A percentile compares a stretch with the other conserved stretches of the same genome.
Conservation (phyloP, 2,888 invertebrate species). For the Muschampia plurimacula region DNA sequence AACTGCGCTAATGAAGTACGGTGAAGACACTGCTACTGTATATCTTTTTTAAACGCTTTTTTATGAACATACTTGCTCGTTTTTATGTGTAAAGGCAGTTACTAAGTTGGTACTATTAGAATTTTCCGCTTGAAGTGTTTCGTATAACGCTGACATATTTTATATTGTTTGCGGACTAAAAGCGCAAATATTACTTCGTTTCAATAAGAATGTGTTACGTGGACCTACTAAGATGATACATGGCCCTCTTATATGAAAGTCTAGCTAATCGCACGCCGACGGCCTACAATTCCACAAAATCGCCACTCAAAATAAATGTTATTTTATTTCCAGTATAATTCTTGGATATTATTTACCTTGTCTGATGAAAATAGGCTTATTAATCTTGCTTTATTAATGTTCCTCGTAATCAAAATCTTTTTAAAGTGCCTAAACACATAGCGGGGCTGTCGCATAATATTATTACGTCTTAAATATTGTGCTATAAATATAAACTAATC, state of each 20-base stretch:
- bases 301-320: conserved; percentile 21
- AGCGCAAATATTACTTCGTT: background rate
- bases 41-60: no score
- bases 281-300: background rate
- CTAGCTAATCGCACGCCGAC: background rate
- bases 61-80: no score
- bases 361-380: conserved; percentile 12
- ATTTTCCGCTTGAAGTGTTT: no score
- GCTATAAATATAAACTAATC: background rate
- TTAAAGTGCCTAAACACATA: conserved; percentile 3
- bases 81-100: no score
- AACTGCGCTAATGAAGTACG: no score
- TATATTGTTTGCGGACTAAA: no score
- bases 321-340: conserved; percentile 6
- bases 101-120: no score
- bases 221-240: conserved; percentile 17
- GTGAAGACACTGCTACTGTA: no score
- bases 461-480: background rate
- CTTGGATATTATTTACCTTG: conserved; percentile 19
- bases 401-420: conserved; percentile 10
- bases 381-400: conserved; percentile 8
- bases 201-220: conserved; percentile 19
- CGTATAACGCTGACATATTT: no score
- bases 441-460: background rate
- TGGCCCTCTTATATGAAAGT: conserved; percentile 7